Percentiles rank a stretch among this genome's conserved stretches.
Conservation (phyloP, 2,797 vertebrate species). For the Adrianichthys oophorus region DNA sequence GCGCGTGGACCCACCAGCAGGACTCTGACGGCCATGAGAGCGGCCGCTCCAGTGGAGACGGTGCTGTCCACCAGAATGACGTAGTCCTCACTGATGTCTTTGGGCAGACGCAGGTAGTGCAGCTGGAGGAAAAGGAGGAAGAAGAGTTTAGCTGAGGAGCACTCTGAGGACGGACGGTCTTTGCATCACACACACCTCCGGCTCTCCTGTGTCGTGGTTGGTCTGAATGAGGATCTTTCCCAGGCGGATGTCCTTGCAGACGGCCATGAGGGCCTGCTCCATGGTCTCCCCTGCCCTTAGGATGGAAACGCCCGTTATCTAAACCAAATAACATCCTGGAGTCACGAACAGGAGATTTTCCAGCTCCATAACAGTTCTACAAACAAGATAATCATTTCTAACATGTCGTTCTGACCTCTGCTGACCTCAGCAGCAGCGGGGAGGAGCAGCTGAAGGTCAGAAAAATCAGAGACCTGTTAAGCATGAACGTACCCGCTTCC, state of each 20-base stretch:
- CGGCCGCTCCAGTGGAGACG: constrained; percentile 88
- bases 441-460: too few species aligned
- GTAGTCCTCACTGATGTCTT: constrained; percentile 91
- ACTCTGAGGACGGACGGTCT: not conserved
- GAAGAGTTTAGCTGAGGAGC: not conserved
- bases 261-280: constrained; percentile 89
- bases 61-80: constrained; percentile 95
- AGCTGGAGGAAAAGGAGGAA: constrained; percentile 68
- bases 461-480: not conserved
- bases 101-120: constrained; percentile 89
- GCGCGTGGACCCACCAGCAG: constrained; percentile 75
- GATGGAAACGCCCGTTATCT: constrained; percentile 91
- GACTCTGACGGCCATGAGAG: constrained; percentile 89
- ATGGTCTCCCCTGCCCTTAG: constrained; percentile 91
- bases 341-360: too few species aligned
- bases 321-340: not conserved
- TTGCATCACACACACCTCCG: constrained; percentile 71
- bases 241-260: constrained; percentile 91
- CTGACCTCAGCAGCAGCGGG: too few species aligned
- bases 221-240: constrained; percentile 95
- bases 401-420: too few species aligned
- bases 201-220: constrained; percentile 89
- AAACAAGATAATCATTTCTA: too few species aligned
- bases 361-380: too few species aligned
- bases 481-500: constrained; percentile 81